A percentile compares a stretch with the other conserved stretches of the same genome.
phyloP scores from a whole-genome alignment of 2,888 invertebrate genomes.

The Drosophila pseudotalamancana region DNA sequence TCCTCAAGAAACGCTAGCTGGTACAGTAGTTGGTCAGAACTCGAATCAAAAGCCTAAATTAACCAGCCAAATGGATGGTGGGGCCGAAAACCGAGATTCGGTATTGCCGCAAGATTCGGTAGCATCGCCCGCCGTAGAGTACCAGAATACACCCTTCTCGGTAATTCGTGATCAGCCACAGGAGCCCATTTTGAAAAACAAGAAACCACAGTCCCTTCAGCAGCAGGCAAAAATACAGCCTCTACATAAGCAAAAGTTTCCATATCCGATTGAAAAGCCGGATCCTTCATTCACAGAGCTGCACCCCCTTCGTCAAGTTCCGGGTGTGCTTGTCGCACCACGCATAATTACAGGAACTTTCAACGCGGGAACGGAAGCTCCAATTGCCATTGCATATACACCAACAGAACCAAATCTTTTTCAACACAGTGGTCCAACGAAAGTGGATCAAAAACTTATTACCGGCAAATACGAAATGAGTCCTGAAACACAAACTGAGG shows the following conservation, averaged over 20 bases:
- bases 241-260: constrained; percentile 86
- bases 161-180: constrained; percentile 84
- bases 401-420: constrained; percentile 85
- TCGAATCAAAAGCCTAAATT: constrained; percentile 41
- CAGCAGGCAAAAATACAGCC: constrained; percentile 70
- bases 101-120: constrained; percentile 63
- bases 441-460: constrained; percentile 79
- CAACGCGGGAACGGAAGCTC: constrained; percentile 85
- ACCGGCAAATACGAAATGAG: constrained; percentile 85
- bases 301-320: constrained; percentile 70
- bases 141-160: constrained; percentile 84
- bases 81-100: constrained; percentile 48
- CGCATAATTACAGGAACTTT: constrained; percentile 84
- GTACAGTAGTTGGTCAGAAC: constrained; percentile 20
- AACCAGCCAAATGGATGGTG: constrained; percentile 12
- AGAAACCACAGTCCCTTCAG: constrained; percentile 81
- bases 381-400: constrained; percentile 88
- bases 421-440: constrained; percentile 28
- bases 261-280: constrained; percentile 88
- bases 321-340: constrained; percentile 84
- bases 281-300: constrained; percentile 84
- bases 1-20: constrained; percentile 40
- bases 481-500: constrained; percentile 80
- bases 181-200: constrained; percentile 84
- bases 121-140: constrained; percentile 78